These are phyloP conservation scores for Campoletis raptor DNA, from an alignment of 2,888 invertebrate genomes.

Conservation along the genomic window DNA sequence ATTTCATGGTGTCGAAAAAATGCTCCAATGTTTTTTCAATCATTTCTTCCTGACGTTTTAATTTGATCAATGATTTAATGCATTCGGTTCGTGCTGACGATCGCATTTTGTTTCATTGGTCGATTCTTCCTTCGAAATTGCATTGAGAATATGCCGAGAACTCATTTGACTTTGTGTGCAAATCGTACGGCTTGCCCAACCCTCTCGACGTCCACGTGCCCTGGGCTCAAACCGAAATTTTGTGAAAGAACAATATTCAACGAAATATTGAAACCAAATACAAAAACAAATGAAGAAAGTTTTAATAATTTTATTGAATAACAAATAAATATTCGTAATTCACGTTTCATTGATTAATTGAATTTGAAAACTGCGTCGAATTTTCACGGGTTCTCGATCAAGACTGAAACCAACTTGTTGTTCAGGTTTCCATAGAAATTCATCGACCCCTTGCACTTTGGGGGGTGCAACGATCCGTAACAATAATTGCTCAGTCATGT, in stretches of 20 bases:
- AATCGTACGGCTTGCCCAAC: neutral
- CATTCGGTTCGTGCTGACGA: conserved; percentile 71
- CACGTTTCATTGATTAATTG: neutral
- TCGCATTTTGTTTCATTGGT: conserved; percentile 56
- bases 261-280: neutral
- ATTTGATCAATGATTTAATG: conserved; percentile 74
- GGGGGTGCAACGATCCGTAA: conserved; percentile 38
- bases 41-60: conserved; percentile 79
- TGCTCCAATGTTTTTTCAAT: conserved; percentile 77
- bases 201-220: neutral
- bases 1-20: conserved; percentile 77
- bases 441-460: conserved; percentile 21
- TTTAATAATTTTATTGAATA: neutral
- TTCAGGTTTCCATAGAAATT: conserved; percentile 65
- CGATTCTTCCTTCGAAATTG: neutral
- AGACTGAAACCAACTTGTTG: conserved; percentile 21
- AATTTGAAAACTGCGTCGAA: neutral
- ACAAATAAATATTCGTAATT: neutral
- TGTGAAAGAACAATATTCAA: neutral
- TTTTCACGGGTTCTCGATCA: neutral
- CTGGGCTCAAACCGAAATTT: neutral
- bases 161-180: neutral
- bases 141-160: neutral
- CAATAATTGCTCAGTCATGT: neutral
- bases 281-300: neutral